Evolutionary conservation across 2,113 vertebrate species (phyloP).

Genomic region (Gracilinanus agilis): DNA sequence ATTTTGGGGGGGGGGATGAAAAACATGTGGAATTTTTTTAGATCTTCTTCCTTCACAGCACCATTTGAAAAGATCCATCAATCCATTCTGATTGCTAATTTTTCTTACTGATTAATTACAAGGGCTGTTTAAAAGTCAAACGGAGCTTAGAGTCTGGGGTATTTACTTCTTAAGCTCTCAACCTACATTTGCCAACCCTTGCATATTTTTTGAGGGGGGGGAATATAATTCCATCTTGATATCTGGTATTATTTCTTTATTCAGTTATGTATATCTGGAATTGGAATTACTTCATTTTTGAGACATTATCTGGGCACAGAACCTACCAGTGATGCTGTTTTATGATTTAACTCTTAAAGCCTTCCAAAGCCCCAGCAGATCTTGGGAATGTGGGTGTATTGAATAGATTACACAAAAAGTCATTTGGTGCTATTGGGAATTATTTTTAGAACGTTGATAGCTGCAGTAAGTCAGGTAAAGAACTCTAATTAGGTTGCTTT

Average conservation of each 20-base stretch:
- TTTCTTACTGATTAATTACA: slow-evolving; percentile 37
- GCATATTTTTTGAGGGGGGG: slow-evolving; percentile 35
- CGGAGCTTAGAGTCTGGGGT: slow-evolving; percentile 33
- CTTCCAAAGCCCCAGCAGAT: slow-evolving; percentile 41
- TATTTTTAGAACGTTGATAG: slow-evolving; percentile 76
- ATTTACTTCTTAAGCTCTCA: neutral
- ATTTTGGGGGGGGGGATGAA: neutral
- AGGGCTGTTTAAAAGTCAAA: slow-evolving; percentile 52
- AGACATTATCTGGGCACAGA: slow-evolving; percentile 62
- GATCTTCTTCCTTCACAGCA: neutral
- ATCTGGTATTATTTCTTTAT: slow-evolving; percentile 62
- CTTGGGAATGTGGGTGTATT: slow-evolving; percentile 60
- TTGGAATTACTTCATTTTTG: slow-evolving; percentile 76
- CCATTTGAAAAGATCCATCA: slow-evolving; percentile 51
- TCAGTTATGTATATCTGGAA: slow-evolving; percentile 60
- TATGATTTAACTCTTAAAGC: slow-evolving; percentile 60
- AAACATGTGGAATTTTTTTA: neutral
- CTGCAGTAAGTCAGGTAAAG: slow-evolving; percentile 74
- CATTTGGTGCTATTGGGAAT: slow-evolving; percentile 64
- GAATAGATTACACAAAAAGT: slow-evolving; percentile 71
- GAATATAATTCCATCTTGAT: slow-evolving; percentile 25
- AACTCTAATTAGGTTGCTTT: slow-evolving; percentile 72
- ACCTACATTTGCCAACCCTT: slow-evolving; percentile 33
- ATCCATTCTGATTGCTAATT: neutral
- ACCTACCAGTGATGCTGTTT: slow-evolving; percentile 49